Evolutionary conservation across 2,113 vertebrate genomes (phyloP).

Genomic region (Sapajus apella): DNA sequence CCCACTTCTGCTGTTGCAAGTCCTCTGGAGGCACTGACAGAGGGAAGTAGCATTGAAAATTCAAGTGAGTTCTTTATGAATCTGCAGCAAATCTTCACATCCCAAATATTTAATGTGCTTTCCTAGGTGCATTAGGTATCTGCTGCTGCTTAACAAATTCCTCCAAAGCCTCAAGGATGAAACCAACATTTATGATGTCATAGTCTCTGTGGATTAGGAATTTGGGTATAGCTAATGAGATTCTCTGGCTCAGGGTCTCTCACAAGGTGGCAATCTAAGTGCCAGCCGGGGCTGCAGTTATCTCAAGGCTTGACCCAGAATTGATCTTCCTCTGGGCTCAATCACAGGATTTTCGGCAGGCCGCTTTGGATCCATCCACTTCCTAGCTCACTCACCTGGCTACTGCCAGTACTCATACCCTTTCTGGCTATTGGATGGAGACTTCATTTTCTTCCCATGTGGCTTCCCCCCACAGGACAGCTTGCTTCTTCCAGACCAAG

Average conservation of each 20-base stretch:
- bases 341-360: not conserved
- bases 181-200: not conserved
- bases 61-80: not conserved
- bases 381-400: not conserved
- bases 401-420: no score
- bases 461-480: not conserved
- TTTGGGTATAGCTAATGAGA: not conserved
- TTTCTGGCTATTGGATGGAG: not conserved
- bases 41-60: not conserved
- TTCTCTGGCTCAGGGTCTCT: not conserved
- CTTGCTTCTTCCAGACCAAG: not conserved
- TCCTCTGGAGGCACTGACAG: not conserved
- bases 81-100: not conserved
- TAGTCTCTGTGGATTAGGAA: not conserved
- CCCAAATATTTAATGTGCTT: not conserved
- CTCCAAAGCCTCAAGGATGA: not conserved
- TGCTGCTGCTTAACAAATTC: not conserved
- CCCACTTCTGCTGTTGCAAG: not conserved
- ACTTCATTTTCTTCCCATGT: not conserved
- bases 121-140: not conserved
- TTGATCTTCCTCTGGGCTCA: not conserved
- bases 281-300: not conserved
- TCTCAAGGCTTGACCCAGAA: not conserved
- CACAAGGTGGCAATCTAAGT: not conserved
- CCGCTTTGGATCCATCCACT: not conserved